These are phyloP conservation scores for Actenoides hombroni DNA, from an alignment of 2,113 vertebrate species.

Conservation along the genomic window DNA sequence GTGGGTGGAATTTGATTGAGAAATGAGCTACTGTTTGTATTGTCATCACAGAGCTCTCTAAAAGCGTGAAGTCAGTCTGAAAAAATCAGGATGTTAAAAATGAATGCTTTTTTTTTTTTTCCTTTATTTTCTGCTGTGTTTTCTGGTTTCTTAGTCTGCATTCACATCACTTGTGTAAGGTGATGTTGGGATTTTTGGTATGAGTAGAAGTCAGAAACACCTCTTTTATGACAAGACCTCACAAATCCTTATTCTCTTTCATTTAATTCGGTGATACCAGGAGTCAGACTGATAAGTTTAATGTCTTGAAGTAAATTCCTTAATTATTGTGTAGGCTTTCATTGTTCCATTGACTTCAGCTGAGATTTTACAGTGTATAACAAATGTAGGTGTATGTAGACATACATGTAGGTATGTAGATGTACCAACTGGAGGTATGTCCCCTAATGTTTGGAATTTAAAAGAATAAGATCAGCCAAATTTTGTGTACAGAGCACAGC, in stretches of 20 bases:
- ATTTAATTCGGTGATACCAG: neutral
- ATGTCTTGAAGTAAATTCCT: neutral
- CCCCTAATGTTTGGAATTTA: neutral
- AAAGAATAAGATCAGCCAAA: neutral
- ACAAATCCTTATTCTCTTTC: neutral
- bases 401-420: too few relatives aligned
- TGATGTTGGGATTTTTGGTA: neutral
- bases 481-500: neutral
- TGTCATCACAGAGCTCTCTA: constrained; percentile 42
- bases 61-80: neutral
- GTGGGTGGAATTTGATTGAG: constrained; percentile 66
- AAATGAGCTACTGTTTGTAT: constrained; percentile 64
- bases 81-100: constrained; percentile 45
- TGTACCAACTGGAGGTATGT: neutral
- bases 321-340: neutral
- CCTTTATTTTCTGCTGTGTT: neutral
- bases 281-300: neutral
- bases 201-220: neutral
- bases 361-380: neutral
- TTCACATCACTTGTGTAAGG: neutral
- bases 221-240: neutral
- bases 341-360: neutral
- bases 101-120: neutral
- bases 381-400: neutral
- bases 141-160: neutral